These are phyloP conservation scores for Nipponacmea schrenckii DNA, from an alignment of 2,888 invertebrate species.

Conservation along the genomic window DNA sequence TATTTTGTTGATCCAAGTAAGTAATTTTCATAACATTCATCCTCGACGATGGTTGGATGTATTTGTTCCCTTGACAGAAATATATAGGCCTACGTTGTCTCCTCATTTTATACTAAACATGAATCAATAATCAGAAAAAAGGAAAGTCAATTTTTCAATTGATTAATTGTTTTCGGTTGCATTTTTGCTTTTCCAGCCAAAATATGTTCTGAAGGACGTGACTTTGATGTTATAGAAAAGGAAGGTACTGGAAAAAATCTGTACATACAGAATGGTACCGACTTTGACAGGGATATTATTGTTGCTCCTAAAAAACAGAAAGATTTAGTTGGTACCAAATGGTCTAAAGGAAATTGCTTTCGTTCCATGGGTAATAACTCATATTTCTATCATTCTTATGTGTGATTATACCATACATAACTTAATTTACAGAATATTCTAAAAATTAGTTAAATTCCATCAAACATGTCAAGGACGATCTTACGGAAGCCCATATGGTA, in stretches of 20 bases:
- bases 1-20: constrained; percentile 50
- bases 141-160: too few species aligned
- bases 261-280: constrained; percentile 60
- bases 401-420: too few species aligned
- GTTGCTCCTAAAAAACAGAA: constrained; percentile 45
- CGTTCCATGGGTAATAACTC: constrained; percentile 60
- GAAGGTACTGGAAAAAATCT: constrained; percentile 60
- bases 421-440: too few species aligned
- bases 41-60: neutral
- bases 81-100: too few species aligned
- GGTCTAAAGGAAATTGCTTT: constrained; percentile 63
- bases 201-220: constrained; percentile 55
- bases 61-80: neutral
- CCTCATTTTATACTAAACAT: too few species aligned
- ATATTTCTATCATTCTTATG: neutral
- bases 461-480: too few species aligned
- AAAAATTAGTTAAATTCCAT: too few species aligned
- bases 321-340: constrained; percentile 45
- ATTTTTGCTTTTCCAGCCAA: constrained; percentile 40
- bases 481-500: too few species aligned
- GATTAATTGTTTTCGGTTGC: neutral
- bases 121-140: too few species aligned
- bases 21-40: neutral
- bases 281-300: constrained; percentile 41
- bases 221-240: too few species aligned